Evolutionary conservation across 1,140 invertebrate genomes (phyloP), one percentile per base, ranked within the genome.

Genomic region (Eupristina koningsbergeri): DNA sequence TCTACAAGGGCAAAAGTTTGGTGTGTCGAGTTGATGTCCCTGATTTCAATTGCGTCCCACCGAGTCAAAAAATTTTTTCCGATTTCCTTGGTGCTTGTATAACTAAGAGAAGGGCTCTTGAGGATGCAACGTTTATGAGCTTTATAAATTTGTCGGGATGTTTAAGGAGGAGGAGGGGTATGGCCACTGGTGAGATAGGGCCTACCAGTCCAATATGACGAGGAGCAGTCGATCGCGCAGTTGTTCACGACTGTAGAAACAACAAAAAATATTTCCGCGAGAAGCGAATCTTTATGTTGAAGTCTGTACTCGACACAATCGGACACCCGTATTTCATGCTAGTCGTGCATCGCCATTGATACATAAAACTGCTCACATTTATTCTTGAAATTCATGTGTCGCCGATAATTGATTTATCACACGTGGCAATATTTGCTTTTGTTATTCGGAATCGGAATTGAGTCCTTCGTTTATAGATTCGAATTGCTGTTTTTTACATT

Each of bases 331-430:
- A 83, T 83, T 78, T 83, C 81, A 83, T 83, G 45, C 76, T 50
- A 84, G 83, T 84, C 83, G 83, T 84, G 83, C 83, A 75, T 80
- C 77, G 64, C 34, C 36, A 64, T 79, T 67, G 64, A 79, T 84
- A 79, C 71, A 80, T 61, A 84, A 84, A 80, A 84, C 39, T 84
- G 64, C 83, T 80, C 83, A 80, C 83, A 75, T 84, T 71, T 84
- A 79, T 84, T 80, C 75, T 69, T 80, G 63, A 75, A 84, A 84
- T 84, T 84, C 83, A 80, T 80, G 77, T 79, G 77, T 84, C 73
- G 77, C 39, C 73, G 78, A 76, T 84, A 84, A 84, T 84, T 84
- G 83, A 84, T 84, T 84, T 84, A 84, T 84, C 83, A 84, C 83
- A 39, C 73, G 29, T 73, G 34, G 8, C 50, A 80, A 84, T 74